Percentiles rank a stretch among this genome's conserved stretches.
Evolutionary conservation across 2,888 invertebrate genomes (phyloP).

Genomic region (Dione juno): DNA sequence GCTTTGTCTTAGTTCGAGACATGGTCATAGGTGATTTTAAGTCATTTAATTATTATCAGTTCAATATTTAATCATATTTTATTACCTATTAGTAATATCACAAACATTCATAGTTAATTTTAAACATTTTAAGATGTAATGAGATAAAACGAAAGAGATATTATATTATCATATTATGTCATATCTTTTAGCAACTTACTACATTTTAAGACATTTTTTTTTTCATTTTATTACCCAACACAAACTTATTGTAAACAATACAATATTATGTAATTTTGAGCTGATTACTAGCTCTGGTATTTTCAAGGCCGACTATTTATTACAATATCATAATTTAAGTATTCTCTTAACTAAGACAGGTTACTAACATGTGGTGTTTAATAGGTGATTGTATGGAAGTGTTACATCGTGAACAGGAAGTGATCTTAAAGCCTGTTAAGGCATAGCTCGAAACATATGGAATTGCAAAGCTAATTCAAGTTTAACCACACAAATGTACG

Average conservation of each 20-base stretch:
- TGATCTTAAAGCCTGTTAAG: constrained; percentile 4
- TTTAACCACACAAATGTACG: constrained; percentile 59
- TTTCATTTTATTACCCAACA: constrained; percentile 28
- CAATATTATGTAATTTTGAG: constrained; percentile 39
- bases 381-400: background rate
- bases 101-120: too few relatives aligned
- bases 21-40: too few relatives aligned
- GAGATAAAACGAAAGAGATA: background rate
- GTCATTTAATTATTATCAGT: background rate
- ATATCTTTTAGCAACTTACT: background rate
- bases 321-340: constrained; percentile 12
- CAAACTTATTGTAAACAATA: constrained; percentile 32
- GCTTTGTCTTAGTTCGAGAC: too few relatives aligned
- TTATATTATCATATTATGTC: background rate
- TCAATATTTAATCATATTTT: background rate
- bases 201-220: background rate
- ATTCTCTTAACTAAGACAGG: constrained; percentile 29
- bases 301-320: constrained; percentile 38
- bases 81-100: background rate
- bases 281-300: constrained; percentile 21
- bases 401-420: constrained; percentile 33
- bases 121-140: background rate
- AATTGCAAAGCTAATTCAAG: constrained; percentile 51
- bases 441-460: constrained; percentile 56
- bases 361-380: constrained; percentile 37